Evolutionary conservation across 2,797 vertebrate genomes (phyloP), one percentile per base, ranked within the genome.

Genomic region (Hoplostethus atlanticus): DNA sequence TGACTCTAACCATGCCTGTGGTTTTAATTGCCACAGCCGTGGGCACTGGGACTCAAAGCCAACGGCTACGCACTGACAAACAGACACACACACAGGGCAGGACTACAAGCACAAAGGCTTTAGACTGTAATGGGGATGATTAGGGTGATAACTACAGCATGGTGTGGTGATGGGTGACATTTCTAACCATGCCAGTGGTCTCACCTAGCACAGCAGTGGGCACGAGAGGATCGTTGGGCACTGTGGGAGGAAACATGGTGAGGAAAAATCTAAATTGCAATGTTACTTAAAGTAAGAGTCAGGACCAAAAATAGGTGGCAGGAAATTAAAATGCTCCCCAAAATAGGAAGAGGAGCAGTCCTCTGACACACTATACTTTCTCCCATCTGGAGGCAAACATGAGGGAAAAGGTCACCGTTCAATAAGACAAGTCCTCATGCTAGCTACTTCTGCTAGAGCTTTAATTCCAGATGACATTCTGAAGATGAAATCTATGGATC

Each of bases 141-240:
- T 21, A 21, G 56, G 73, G 71, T 75, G 84, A 83, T 72, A 64
- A 69, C 80, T 87, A 93, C 75, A 81, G 93, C 94, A 11, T n/a
- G 76, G 54, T 60, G 17, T 71, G 63, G 71, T 95, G 95, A 93
- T 94, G 93, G 88, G 90, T 93, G 91, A 91, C 57, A 70, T n/a
- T 54, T 68, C 65, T 79, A 79, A 64, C 77, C 73, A 84, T 75
- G 83, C 69, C 64, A 69, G 71, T 75, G 87, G 91, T 94, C 98
- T 99, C 98, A 99, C 98, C 98, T 98, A 99, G 95, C 94, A 99
- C 98, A 84, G 98, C 98, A 47, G 98, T 99, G 78, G 98, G 98
- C 92, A 99, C 98, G 94, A 99, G 96, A 67, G 98, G 97, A 83
- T 99, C 98, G 95, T 96, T 99, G 94, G 98, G 97, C 96, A 96